Evolutionary conservation across 2,113 vertebrate species (phyloP).

Genomic region (Tragelaphus strepsiceros): DNA sequence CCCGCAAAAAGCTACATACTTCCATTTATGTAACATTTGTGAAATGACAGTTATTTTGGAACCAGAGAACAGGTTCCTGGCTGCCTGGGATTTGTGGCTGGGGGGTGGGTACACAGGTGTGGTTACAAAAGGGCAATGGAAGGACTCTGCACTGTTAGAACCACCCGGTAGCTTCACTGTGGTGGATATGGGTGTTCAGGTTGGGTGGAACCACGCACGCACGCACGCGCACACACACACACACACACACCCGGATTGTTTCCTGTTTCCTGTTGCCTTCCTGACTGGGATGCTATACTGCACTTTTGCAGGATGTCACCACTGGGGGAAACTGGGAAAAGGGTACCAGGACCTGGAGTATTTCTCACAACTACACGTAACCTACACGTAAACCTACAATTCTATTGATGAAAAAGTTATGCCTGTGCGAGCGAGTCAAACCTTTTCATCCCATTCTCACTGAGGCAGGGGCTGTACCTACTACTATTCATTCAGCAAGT

Average conservation of each 20-base stretch:
- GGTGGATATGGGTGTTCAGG: not conserved
- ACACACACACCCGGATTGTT: not conserved
- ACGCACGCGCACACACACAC: rapidly evolving
- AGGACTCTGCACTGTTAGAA: not conserved
- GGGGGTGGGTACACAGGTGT: not conserved
- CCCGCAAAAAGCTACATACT: not conserved
- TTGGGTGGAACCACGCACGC: not conserved
- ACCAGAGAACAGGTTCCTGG: not conserved
- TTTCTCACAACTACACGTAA: not conserved
- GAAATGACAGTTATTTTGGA: not conserved
- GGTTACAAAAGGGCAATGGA: not conserved
- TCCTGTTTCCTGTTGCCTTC: rapidly evolving
- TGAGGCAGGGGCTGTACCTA: not conserved
- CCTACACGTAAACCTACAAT: rapidly evolving
- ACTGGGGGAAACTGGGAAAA: not conserved
- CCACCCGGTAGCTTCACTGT: rapidly evolving
- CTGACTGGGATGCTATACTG: not conserved
- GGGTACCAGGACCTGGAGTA: not conserved
- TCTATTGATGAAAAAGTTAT: not conserved
- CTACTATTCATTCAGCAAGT: not conserved
- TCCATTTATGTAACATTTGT: not conserved
- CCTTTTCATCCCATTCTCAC: not conserved
- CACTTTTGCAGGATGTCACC: not conserved
- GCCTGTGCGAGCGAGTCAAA: not conserved
- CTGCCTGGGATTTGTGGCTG: not conserved